A percentile compares a stretch with the other conserved stretches of the same genome.
Conservation (phyloP, 2,888 invertebrate genomes). For the Chrysodeixis includens region DNA sequence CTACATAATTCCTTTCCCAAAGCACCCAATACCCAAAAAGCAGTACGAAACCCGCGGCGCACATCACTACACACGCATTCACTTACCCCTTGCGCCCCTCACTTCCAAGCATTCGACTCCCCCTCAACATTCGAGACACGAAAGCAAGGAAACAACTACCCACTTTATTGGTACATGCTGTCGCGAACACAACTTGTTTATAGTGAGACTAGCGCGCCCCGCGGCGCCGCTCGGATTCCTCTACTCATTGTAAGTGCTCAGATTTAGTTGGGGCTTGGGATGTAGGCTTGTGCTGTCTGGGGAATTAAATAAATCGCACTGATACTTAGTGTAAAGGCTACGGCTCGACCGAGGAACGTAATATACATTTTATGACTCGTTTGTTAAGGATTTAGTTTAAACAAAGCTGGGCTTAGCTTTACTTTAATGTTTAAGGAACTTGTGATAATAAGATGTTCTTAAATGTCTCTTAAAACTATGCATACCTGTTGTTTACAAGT, state of each 20-base stretch:
- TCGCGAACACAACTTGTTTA: conserved; percentile 57
- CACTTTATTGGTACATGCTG: conserved; percentile 59
- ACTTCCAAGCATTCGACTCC: conserved; percentile 22
- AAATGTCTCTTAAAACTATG: not conserved
- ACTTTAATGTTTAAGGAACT: not conserved
- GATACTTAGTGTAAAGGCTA: conserved; percentile 1
- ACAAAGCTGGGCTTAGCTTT: not conserved
- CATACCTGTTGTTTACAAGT: too few species aligned
- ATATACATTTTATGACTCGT: not conserved
- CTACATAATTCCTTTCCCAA: not conserved
- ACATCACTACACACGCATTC: conserved; percentile 18
- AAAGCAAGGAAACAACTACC: conserved; percentile 52
- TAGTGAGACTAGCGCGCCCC: conserved; percentile 41
- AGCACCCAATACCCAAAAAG: not conserved
- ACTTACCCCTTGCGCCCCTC: conserved; percentile 9
- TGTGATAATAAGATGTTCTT: not conserved
- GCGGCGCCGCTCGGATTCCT: conserved; percentile 48
- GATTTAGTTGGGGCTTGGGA: conserved; percentile 32
- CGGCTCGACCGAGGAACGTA: not conserved
- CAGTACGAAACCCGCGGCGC: conserved; percentile 35
- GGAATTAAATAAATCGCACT: conserved; percentile 15
- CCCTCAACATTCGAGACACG: conserved; percentile 50
- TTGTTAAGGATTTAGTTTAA: not conserved
- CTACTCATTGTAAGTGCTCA: conserved; percentile 40
- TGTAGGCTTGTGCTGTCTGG: conserved; percentile 11